Percentiles rank a stretch among this genome's conserved stretches.
phyloP scores from a whole-genome alignment of 37 sponge, comb jelly and placozoan species.

The Ephydatia muelleri region DNA sequence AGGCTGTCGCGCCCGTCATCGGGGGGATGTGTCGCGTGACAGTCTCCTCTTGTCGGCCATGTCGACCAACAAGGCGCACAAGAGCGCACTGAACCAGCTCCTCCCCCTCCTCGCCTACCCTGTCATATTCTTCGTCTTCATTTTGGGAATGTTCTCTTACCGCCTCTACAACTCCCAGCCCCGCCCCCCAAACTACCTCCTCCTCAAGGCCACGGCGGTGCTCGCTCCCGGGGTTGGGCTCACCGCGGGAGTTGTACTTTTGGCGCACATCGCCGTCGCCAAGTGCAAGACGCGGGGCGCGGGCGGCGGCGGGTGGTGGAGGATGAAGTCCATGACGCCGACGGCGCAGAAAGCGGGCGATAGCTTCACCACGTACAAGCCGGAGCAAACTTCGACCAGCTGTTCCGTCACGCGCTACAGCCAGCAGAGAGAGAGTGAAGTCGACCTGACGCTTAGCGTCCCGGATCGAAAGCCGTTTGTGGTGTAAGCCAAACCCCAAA shows the following conservation, averaged over 20 bases:
- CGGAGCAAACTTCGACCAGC: no score
- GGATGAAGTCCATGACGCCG: no score
- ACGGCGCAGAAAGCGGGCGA: no score
- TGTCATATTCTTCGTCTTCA: background rate
- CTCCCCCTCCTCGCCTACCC: conserved; percentile 3
- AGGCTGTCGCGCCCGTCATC: background rate
- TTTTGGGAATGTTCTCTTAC: background rate
- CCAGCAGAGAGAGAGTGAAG: no score
- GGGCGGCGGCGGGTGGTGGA: no score
- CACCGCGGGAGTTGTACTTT: background rate
- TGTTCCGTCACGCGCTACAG: no score
- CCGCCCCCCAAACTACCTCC: background rate
- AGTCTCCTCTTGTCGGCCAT: background rate
- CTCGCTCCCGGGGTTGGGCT: background rate
- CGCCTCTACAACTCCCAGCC: background rate
- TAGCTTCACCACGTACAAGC: no score
- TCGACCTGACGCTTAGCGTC: no score
- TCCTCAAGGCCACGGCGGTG: background rate
- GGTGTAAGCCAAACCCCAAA: no score
- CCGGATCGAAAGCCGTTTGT: no score
- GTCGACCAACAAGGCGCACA: background rate
- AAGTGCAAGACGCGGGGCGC: background rate
- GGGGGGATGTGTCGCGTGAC: background rate
- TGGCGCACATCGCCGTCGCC: background rate
- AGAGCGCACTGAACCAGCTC: background rate